A percentile compares a stretch with the other conserved stretches of the same genome.
Evolutionary conservation across 92 coral and sea anemone species (phyloP).

Genomic region (Porites rus): DNA sequence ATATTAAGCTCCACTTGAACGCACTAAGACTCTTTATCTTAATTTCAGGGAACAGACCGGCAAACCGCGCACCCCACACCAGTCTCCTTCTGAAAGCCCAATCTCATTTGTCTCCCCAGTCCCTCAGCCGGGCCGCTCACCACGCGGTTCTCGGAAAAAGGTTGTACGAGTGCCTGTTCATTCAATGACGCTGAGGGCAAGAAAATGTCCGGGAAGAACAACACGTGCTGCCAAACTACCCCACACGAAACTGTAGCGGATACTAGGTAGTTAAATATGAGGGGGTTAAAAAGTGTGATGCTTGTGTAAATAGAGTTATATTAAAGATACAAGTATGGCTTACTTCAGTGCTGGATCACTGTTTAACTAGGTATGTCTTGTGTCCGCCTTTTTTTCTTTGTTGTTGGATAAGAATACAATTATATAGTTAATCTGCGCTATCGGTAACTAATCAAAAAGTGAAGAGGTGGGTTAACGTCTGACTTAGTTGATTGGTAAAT

Average conservation of each 20-base stretch:
- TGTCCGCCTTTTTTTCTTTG: too few relatives aligned
- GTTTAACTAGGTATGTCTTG: too few relatives aligned
- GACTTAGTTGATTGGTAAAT: too few relatives aligned
- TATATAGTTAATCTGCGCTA: too few relatives aligned
- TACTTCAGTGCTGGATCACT: too few relatives aligned
- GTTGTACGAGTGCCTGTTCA: constrained; percentile 63
- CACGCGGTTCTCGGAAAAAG: constrained; percentile 65
- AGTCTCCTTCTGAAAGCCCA: constrained; percentile 98
- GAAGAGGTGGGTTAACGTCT: too few relatives aligned
- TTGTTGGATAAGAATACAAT: too few relatives aligned
- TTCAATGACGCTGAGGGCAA: constrained; percentile 86
- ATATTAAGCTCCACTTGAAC: too few relatives aligned
- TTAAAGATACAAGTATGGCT: too few relatives aligned
- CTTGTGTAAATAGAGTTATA: too few relatives aligned
- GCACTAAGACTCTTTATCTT: background rate
- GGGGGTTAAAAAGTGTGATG: background rate
- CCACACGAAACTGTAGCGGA: constrained; percentile 49
- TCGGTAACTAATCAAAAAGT: too few relatives aligned
- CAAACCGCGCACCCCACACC: constrained; percentile 78
- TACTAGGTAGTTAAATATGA: background rate
- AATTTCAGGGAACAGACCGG: constrained; percentile 3
- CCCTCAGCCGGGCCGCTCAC: constrained; percentile 59
- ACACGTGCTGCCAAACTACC: constrained; percentile 93
- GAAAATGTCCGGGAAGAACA: constrained; percentile 71
- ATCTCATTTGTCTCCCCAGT: constrained; percentile 94